A percentile compares a stretch with the other conserved stretches of the same genome.
phyloP scores from a whole-genome alignment of 1,140 invertebrate species.

The Stenopsyche tienmushanensis region DNA sequence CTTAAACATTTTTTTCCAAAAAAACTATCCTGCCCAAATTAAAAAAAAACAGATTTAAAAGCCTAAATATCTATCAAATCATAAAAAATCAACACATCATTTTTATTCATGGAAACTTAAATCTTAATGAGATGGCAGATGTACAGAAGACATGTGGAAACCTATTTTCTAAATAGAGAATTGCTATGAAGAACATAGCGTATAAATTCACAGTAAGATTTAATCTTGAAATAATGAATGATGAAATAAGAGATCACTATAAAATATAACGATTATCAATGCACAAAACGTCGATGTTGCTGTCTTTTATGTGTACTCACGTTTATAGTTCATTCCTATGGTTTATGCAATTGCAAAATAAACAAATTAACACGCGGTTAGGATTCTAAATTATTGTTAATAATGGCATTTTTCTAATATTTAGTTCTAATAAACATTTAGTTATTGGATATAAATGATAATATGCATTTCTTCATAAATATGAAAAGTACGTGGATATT shows the following conservation, averaged over 20 bases:
- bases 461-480: neutral
- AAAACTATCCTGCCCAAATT: neutral
- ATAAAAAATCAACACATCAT: too few relatives aligned
- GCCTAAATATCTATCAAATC: neutral
- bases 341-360: constrained; percentile 37
- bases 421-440: too few relatives aligned
- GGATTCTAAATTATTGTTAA: too few relatives aligned
- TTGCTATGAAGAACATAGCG: neutral
- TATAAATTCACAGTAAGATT: too few relatives aligned
- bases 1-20: neutral
- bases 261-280: too few relatives aligned
- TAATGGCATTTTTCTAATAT: too few relatives aligned
- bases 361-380: neutral
- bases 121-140: too few relatives aligned
- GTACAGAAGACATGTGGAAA: too few relatives aligned
- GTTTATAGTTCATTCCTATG: constrained; percentile 40
- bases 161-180: neutral
- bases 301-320: constrained; percentile 32
- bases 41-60: neutral
- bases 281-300: neutral
- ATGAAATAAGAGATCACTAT: too few relatives aligned
- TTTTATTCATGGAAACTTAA: too few relatives aligned
- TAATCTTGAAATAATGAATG: too few relatives aligned
- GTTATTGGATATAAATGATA: neutral
- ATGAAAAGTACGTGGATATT: neutral